Base-by-base conservation (phyloP, 2,797 vertebrate species). In the Perodicticus potto region DNA sequence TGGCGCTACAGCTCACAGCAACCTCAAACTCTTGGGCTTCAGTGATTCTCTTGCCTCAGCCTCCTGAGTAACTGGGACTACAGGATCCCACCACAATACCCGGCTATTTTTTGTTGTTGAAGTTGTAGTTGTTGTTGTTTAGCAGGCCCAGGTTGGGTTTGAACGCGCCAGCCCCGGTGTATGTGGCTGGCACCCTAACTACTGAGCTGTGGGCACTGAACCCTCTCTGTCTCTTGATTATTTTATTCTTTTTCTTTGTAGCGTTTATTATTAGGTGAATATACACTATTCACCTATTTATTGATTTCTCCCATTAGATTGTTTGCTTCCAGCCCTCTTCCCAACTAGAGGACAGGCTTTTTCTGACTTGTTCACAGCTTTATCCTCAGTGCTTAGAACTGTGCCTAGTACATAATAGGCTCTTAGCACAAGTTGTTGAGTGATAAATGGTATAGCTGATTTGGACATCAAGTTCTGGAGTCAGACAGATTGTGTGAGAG, bases 241-340 rank as follows among this genome's bases (percentile, higher is more conserved):
- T 87, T 69, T 87, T 7, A 43, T 65, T 90, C 7, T 94, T 91
- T 92, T 95, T 77, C 74, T 94, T 13, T 2, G 22, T 69, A 17
- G 27, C 22, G 77, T 73, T 87, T 95, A 69, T 69, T 77, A n/a
- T 0, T 34, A 73, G 49, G 20, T 65, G 37, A 86, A 91, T 32
- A 72, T 93, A 85, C 0, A 45, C n/a, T 74, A 14, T 78, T 76
- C 37, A 83, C 23, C 90, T n/a, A 73, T 22, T 85, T 80, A 49
- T 14, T 49, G 3, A 9, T 84, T 89, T 83, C 45, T 17, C 12
- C 37, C 27, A 3, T 76, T n/a, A 65, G 29, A 55, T 96, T 91
- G 19, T 77, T 92, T 86, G 80, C 27, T 78, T 9, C 22, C 27
- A 57, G 20, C 5, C 78, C 27, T 67, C 45, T 67, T 55, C 61